Evolutionary conservation across 2,797 vertebrate species (phyloP).

Genomic region (Enteromius trimaculatus): DNA sequence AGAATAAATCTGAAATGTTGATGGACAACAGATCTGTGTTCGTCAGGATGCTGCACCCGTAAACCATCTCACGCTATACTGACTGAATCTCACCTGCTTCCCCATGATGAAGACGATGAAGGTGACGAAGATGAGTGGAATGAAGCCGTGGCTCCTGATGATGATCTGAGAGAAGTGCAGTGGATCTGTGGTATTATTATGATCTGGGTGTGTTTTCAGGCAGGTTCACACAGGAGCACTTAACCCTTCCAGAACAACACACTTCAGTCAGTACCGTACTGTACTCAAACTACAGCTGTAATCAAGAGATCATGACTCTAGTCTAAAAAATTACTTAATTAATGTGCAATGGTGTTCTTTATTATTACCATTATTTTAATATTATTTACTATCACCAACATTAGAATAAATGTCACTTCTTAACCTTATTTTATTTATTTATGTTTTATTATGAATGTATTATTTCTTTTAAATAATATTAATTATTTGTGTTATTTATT

Average conservation of each 20-base stretch:
- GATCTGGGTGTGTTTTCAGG: conserved; percentile 35
- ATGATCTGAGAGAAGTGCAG: neutral
- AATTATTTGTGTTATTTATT: neutral
- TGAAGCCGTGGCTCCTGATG: neutral
- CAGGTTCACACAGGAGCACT: conserved; percentile 21
- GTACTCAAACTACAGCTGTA: neutral
- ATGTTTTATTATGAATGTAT: no score
- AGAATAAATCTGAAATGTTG: neutral
- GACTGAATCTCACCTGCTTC: conserved; percentile 19
- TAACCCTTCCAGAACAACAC: neutral
- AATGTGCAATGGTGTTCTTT: neutral
- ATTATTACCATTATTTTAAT: no score
- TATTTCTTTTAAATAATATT: neutral
- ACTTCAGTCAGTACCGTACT: neutral
- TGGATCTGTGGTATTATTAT: neutral
- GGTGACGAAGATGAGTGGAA: neutral
- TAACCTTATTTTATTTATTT: no score
- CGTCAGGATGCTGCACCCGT: neutral
- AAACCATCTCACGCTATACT: neutral
- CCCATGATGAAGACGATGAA: conserved; percentile 1
- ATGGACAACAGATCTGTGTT: neutral
- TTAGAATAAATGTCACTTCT: no score
- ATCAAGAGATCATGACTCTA: neutral
- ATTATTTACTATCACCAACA: no score
- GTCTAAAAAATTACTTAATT: neutral